A percentile compares a stretch with the other conserved stretches of the same genome.
These are phyloP conservation scores for Macquaria australasica DNA, from an alignment of 2,113 vertebrate species.

Conservation along the genomic window DNA sequence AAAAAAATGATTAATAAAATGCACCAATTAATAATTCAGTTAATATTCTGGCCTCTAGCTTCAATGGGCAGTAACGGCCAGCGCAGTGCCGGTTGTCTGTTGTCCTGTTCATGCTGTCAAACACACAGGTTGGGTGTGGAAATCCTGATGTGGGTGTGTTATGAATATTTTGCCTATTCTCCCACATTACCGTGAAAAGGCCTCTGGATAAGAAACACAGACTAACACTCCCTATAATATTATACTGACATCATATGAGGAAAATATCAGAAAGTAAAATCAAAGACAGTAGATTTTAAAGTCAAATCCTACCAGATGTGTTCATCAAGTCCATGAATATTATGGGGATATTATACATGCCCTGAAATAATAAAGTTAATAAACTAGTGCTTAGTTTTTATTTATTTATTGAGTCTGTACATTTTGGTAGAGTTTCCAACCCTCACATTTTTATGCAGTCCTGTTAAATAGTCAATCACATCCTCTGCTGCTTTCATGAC, in stretches of 20 bases:
- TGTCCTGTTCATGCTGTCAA: not conserved
- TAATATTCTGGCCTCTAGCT: slow-evolving; percentile 1
- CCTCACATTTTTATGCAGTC: not conserved
- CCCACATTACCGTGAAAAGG: not conserved
- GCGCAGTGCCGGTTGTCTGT: not conserved
- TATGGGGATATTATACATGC: not conserved
- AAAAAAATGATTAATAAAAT: slow-evolving; percentile 6
- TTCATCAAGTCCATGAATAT: too few species aligned
- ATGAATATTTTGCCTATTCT: not conserved
- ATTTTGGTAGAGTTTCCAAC: not conserved
- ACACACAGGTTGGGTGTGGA: not conserved
- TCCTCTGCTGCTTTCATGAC: not conserved
- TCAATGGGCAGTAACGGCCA: not conserved
- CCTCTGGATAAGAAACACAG: not conserved
- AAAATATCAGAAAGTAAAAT: not conserved
- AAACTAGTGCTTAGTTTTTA: not conserved
- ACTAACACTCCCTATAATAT: not conserved
- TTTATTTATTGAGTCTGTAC: not conserved
- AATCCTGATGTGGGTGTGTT: not conserved
- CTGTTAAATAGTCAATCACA: not conserved
- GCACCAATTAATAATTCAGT: slow-evolving; percentile 13
- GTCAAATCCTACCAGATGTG: too few species aligned
- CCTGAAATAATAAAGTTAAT: not conserved
- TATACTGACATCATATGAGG: not conserved
- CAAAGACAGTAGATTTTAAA: not conserved